A percentile compares a stretch with the other conserved stretches of the same genome.
Conservation (phyloP, 2,113 vertebrate genomes). For the Periophthalmus modestus region DNA sequence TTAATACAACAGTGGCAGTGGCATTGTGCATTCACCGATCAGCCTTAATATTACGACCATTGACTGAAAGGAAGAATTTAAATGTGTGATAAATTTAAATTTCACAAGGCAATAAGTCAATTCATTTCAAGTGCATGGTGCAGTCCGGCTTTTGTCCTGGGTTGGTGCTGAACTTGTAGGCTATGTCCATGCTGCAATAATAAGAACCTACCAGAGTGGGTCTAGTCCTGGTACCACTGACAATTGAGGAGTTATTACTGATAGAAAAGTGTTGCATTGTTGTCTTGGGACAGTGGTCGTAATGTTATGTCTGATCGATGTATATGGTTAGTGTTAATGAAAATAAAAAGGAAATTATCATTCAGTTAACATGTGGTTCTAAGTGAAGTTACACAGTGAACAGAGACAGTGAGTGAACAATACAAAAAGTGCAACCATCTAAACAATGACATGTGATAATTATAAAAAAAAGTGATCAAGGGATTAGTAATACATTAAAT, state of each 20-base stretch:
- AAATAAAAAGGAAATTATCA: neutral
- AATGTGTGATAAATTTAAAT: neutral
- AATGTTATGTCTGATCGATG: neutral
- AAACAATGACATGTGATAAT: neutral
- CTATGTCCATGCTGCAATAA: no score
- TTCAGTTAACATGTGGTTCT: neutral
- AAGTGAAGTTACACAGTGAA: neutral
- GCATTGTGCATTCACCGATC: neutral
- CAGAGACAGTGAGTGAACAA: neutral
- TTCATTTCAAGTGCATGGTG: no score
- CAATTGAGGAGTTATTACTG: neutral
- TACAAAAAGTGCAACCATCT: neutral
- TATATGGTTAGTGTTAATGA: neutral
- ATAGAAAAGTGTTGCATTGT: neutral
- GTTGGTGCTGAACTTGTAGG: neutral
- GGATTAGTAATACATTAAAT: neutral
- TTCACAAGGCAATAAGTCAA: no score
- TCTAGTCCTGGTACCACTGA: neutral
- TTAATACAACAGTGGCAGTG: slow-evolving; percentile 7
- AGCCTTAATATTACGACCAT: neutral
- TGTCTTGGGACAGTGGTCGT: neutral
- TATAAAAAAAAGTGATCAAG: neutral
- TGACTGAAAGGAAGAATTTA: neutral
- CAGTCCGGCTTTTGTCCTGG: no score
- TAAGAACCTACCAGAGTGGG: no score